Conservation (phyloP, 1,140 invertebrate genomes). For the Heliothis subflexa region DNA sequence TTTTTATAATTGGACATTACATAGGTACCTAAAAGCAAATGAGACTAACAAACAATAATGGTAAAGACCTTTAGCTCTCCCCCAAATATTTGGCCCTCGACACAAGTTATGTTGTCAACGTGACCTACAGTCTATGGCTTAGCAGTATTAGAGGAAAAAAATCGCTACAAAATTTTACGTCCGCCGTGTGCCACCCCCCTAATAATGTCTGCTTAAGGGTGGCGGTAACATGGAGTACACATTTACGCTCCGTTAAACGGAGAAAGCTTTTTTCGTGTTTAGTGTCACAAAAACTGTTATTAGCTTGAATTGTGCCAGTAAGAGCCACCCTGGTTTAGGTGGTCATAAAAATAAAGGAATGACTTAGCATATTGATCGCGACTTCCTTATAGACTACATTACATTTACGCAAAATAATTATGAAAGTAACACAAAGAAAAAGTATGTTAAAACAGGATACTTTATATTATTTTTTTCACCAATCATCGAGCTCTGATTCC, state of each 20-base stretch:
- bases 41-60: conserved; percentile 32
- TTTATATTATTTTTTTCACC: too few species aligned
- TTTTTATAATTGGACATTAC: neutral
- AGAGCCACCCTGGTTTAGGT: conserved; percentile 46
- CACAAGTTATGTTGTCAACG: conserved; percentile 61
- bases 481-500: too few species aligned
- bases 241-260: conserved; percentile 85
- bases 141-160: conserved; percentile 74
- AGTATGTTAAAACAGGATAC: too few species aligned
- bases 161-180: conserved; percentile 85
- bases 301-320: conserved; percentile 79
- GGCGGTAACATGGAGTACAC: conserved; percentile 83
- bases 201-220: conserved; percentile 85
- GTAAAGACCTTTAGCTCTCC: conserved; percentile 44
- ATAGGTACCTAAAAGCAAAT: conserved; percentile 37
- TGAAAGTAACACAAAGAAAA: too few species aligned
- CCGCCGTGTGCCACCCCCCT: conserved; percentile 75
- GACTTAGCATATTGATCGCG: conserved; percentile 20
- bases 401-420: neutral
- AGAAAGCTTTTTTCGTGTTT: conserved; percentile 86
- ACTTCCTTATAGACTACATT: neutral
- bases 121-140: conserved; percentile 74
- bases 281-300: conserved; percentile 86
- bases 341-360: conserved; percentile 39
- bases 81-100: conserved; percentile 49